Conservation (phyloP, 2,888 invertebrate genomes). For the Phasia obesa region DNA sequence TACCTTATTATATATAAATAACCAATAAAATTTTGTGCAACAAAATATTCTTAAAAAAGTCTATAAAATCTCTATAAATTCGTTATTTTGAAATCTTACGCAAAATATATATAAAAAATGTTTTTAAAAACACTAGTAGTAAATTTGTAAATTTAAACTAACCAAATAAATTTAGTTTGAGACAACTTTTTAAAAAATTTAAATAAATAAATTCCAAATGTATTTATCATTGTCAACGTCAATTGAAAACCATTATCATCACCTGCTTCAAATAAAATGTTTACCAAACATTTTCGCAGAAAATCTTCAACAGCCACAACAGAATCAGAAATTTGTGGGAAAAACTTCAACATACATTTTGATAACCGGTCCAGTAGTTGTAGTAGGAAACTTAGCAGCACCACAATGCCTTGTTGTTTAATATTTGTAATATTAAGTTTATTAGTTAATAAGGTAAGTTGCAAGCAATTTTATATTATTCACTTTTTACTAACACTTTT, state of each 20-base stretch:
- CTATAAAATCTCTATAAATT: too few species aligned
- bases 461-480: neutral
- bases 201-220: conserved; percentile 43
- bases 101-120: neutral
- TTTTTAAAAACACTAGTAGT: too few species aligned
- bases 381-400: conserved; percentile 43
- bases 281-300: conserved; percentile 82
- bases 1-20: too few species aligned
- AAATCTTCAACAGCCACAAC: conserved; percentile 75
- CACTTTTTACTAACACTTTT: neutral
- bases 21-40: too few species aligned
- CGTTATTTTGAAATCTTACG: too few species aligned
- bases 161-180: neutral
- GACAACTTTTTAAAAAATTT: neutral
- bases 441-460: conserved; percentile 80
- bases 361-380: conserved; percentile 51
- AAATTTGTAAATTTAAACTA: neutral
- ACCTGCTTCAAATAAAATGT: conserved; percentile 79
- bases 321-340: conserved; percentile 28
- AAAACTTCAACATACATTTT: conserved; percentile 41
- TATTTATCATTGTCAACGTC: conserved; percentile 24
- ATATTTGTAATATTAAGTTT: conserved; percentile 80
- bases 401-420: conserved; percentile 63
- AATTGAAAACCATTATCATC: conserved; percentile 5
- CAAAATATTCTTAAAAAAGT: too few species aligned